Evolutionary conservation across 2,888 invertebrate genomes (phyloP).

Genomic region (Allolobophora icterica): DNA sequence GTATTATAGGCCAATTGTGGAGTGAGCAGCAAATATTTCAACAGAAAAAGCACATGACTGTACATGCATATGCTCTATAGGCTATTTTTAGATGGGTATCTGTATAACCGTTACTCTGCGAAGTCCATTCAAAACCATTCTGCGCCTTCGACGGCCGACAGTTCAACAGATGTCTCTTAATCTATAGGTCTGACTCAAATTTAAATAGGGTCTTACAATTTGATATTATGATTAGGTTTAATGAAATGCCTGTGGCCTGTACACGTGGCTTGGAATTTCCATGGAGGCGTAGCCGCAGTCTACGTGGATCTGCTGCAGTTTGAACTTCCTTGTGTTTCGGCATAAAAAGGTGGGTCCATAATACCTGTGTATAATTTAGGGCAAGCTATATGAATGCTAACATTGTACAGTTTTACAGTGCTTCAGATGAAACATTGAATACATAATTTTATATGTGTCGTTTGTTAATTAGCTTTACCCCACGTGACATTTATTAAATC

Average conservation of each 20-base stretch:
- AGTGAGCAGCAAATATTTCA: too few species aligned
- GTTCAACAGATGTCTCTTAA: not conserved
- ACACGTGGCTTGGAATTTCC: not conserved
- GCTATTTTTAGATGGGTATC: not conserved
- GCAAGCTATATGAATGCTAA: not conserved
- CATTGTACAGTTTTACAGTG: too few species aligned
- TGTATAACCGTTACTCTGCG: not conserved
- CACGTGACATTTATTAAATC: too few species aligned
- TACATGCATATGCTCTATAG: too few species aligned
- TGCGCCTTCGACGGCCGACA: not conserved
- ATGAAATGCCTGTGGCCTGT: not conserved
- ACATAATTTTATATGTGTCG: too few species aligned
- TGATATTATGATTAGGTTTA: not conserved
- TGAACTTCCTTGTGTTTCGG: not conserved
- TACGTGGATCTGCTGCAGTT: not conserved
- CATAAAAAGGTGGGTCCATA: not conserved
- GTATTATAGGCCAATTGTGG: too few species aligned
- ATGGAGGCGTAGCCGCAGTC: not conserved
- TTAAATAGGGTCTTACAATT: not conserved
- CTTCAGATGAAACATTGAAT: too few species aligned
- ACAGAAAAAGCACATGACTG: too few species aligned
- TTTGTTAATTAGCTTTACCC: too few species aligned
- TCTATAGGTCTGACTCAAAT: not conserved
- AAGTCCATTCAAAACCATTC: not conserved
- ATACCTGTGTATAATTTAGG: not conserved